Percentiles rank a stretch among this genome's conserved stretches.
phyloP scores from a whole-genome alignment of 2,888 invertebrate genomes.

The Onthophagus sagittarius region DNA sequence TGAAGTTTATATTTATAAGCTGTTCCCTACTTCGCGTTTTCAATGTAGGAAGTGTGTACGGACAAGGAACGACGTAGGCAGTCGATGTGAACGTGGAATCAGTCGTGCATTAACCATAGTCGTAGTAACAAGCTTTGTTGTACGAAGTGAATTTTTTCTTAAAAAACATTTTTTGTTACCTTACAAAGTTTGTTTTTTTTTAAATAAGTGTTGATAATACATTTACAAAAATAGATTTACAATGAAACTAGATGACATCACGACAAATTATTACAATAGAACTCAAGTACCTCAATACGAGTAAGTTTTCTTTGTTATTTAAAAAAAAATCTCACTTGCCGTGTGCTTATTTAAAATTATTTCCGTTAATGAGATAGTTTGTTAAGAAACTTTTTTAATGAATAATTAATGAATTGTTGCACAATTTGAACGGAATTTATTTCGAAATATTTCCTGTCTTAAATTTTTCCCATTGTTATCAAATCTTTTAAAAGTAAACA shows the following conservation, averaged over 20 bases:
- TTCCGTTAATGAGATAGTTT: too few species aligned
- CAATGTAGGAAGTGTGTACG: too few species aligned
- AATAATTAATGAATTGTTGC: not conserved
- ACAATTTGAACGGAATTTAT: not conserved
- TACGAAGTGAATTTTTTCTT: too few species aligned
- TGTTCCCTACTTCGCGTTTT: too few species aligned
- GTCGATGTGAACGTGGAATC: too few species aligned
- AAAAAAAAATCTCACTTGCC: not conserved
- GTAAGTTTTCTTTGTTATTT: conserved; percentile 20
- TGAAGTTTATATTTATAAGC: too few species aligned
- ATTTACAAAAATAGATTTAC: not conserved
- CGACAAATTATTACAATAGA: conserved; percentile 5
- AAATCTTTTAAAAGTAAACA: not conserved
- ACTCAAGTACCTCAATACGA: conserved; percentile 17
- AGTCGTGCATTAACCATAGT: too few species aligned
- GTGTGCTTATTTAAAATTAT: too few species aligned
- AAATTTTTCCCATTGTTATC: not conserved
- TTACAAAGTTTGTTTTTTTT: not conserved
- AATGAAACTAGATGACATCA: not conserved
- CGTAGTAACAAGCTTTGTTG: too few species aligned
- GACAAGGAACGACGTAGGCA: too few species aligned
- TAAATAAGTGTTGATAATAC: not conserved
- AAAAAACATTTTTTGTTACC: too few species aligned
- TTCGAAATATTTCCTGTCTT: not conserved
- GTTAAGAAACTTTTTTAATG: not conserved